These are phyloP conservation scores for Pogonus chalceus DNA, from an alignment of 1,140 invertebrate genomes.

Conservation along the genomic window DNA sequence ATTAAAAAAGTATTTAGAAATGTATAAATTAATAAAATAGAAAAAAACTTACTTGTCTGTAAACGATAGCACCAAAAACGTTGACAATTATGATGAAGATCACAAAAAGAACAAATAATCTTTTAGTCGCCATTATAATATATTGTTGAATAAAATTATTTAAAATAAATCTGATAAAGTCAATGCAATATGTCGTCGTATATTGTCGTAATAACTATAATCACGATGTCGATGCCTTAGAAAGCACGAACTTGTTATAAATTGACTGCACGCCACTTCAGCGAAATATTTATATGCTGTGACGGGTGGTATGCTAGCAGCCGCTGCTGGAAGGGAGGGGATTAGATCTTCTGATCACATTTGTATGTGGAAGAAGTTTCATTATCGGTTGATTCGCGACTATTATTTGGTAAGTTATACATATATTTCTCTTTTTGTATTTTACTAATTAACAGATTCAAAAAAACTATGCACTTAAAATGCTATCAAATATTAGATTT, in stretches of 20 bases:
- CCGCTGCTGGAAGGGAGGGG: too few species aligned
- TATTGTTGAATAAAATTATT: neutral
- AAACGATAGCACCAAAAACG: neutral
- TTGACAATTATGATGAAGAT: neutral
- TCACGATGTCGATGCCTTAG: neutral
- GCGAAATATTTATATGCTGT: slow-evolving; percentile 5
- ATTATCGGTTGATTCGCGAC: too few species aligned
- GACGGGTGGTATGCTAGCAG: neutral
- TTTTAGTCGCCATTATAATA: neutral
- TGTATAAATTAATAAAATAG: neutral
- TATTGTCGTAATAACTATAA: neutral
- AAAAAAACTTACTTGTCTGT: neutral
- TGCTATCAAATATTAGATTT: too few species aligned
- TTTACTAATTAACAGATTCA: too few species aligned
- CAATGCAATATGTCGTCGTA: neutral
- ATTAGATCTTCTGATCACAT: too few species aligned
- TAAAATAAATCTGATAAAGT: neutral
- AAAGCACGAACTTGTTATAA: neutral
- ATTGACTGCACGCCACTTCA: neutral
- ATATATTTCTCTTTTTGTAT: too few species aligned
- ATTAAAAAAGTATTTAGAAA: neutral
- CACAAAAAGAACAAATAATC: neutral
- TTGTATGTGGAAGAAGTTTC: too few species aligned
- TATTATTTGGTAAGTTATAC: too few species aligned
- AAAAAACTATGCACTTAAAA: too few species aligned